A percentile compares a stretch with the other conserved stretches of the same genome.
Evolutionary conservation across 2,113 vertebrate species (phyloP).

Genomic region (Nothobranchius furzeri): DNA sequence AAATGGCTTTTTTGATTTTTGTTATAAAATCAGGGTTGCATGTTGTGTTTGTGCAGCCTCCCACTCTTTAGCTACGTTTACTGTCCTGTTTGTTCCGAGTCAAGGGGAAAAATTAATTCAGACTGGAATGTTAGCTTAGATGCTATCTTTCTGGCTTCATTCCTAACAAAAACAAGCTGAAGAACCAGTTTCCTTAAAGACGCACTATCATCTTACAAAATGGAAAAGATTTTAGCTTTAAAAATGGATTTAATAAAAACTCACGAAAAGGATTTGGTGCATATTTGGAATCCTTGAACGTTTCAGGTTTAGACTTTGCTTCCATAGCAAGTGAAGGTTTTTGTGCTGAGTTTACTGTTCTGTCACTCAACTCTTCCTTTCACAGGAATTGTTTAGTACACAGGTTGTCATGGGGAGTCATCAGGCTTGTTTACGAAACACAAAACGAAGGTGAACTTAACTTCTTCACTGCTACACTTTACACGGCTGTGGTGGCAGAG

Average conservation of each 20-base stretch:
- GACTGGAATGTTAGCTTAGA: slow-evolving; percentile 62
- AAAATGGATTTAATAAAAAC: background rate
- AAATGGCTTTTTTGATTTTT: slow-evolving; percentile 21
- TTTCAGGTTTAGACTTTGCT: background rate
- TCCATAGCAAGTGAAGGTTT: background rate
- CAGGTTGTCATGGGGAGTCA: slow-evolving; percentile 48
- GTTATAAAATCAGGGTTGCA: slow-evolving; percentile 26
- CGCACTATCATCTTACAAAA: slow-evolving; percentile 1
- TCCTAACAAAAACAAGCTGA: slow-evolving; percentile 23
- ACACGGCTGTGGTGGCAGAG: background rate
- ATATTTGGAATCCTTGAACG: slow-evolving; percentile 2
- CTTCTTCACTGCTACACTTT: slow-evolving; percentile 16
- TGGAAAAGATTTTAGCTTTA: background rate
- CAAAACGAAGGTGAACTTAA: slow-evolving; percentile 4
- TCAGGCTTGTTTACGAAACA: slow-evolving; percentile 21
- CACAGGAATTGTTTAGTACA: slow-evolving; percentile 45
- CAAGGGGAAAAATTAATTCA: slow-evolving; percentile 41
- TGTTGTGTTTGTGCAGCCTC: slow-evolving; percentile 5
- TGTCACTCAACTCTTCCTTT: slow-evolving; percentile 16
- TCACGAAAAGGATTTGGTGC: background rate
- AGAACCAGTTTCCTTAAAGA: slow-evolving; percentile 23
- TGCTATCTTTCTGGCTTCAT: slow-evolving; percentile 52
- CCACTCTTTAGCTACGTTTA: slow-evolving; percentile 16
- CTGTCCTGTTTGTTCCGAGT: slow-evolving; percentile 33
- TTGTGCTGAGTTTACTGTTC: slow-evolving; percentile 8